Conservation (phyloP, 1,140 invertebrate species). For the Andricus grossulariae region DNA sequence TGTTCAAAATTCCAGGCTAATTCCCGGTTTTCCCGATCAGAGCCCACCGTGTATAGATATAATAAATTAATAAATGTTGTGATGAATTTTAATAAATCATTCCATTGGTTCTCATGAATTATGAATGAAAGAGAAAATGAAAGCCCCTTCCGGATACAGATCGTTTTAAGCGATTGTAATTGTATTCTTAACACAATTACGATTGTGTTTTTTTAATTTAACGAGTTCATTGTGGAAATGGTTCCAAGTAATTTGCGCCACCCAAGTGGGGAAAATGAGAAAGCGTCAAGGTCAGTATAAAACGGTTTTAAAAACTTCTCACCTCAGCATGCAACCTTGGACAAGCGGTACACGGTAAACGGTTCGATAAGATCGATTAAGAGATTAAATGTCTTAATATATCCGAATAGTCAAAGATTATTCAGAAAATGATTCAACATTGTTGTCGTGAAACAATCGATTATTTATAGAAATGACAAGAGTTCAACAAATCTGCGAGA, state of each 20-base stretch:
- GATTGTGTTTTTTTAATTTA: not conserved
- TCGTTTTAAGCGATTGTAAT: not conserved
- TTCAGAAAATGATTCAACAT: slow-evolving; percentile 7
- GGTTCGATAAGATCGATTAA: slow-evolving; percentile 20
- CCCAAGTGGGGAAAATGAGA: slow-evolving; percentile 9
- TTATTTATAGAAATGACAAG: not conserved
- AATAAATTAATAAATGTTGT: too few relatives aligned
- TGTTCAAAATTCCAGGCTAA: too few relatives aligned
- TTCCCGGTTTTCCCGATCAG: too few relatives aligned
- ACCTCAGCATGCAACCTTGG: not conserved
- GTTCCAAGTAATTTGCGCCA: not conserved
- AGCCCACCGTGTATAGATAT: too few relatives aligned
- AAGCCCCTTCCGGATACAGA: not conserved
- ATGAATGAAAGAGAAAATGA: not conserved
- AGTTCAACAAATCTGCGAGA: not conserved
- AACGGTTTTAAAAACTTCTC: slow-evolving; percentile 10
- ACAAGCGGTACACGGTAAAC: slow-evolving; percentile 19
- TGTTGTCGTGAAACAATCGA: slow-evolving; percentile 14
- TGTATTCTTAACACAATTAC: not conserved
- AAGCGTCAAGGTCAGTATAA: slow-evolving; percentile 12
- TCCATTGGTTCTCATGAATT: too few relatives aligned
- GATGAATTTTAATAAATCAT: too few relatives aligned
- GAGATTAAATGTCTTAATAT: not conserved
- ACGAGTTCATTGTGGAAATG: not conserved
- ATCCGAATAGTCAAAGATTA: not conserved